Evolutionary conservation across 2,113 vertebrate genomes (phyloP), one percentile per base, ranked within the genome.

Genomic region (Calidris pygmaea): DNA sequence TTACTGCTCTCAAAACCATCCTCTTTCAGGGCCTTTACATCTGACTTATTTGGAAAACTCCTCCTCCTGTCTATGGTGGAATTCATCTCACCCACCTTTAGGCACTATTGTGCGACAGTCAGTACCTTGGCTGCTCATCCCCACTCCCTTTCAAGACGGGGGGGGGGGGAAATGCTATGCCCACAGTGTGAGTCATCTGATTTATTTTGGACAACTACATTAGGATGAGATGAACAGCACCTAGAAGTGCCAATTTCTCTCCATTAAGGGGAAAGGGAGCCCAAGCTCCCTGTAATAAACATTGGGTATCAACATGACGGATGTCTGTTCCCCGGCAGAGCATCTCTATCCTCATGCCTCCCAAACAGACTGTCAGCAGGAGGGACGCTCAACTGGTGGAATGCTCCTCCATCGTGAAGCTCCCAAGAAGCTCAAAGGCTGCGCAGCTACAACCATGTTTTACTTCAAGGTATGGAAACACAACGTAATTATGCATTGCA

Each of bases 331-430:
- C 43, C 14, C 39, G 52, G 58, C 55, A 80, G 78, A 66, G 41
- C 37, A 23, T 24, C 50, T 62, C 86, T 34, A 1, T 39, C 67
- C 79, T 60, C 8, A 3, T 20, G 59, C 59, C 41, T 71, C 58
- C 1, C 47, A 56, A 24, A 35, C 6, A 10, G 34, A 12, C 27
- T 0, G 0, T 23, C 2, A 0, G 21, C 21, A 14, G 72, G 22
- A 75, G 30, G 35, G 47, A 34, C 0, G 1, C 35, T 48, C 1
- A 1, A 4, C 58, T 72, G 9, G 55, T 83, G 35, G 26, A 81
- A 26, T 60, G 77, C 78, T 80, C 17, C 56, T 68, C 74, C 11
- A 16, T 15, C 2, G 0, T 14, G 35, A 86, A 45, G 62, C 17
- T 58, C 41, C 30, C 1, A 0, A 10, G 43, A 35, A 74, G 43